A percentile compares a stretch with the other conserved stretches of the same genome.
Evolutionary conservation across 2,888 invertebrate genomes (phyloP).

Genomic region (Herminia tarsipennalis): DNA sequence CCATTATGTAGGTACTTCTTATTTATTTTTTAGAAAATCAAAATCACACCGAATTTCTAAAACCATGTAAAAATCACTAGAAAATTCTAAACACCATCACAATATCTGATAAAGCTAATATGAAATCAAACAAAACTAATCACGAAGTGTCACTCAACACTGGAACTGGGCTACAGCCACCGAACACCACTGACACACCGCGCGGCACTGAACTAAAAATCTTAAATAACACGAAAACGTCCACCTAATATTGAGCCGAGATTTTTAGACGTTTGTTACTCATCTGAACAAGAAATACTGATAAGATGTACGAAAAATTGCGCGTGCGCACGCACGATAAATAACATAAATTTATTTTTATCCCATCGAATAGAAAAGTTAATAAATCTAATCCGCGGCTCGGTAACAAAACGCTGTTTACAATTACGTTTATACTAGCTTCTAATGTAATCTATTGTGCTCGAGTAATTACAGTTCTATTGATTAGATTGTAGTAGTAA

Average conservation of each 20-base stretch:
- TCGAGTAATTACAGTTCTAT: too few relatives aligned
- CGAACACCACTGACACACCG: too few relatives aligned
- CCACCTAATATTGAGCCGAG: neutral
- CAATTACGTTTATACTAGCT: too few relatives aligned
- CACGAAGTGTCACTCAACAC: neutral
- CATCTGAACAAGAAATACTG: slow-evolving; percentile 7
- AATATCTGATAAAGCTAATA: slow-evolving; percentile 2
- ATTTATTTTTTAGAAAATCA: too few relatives aligned
- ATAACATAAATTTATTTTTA: slow-evolving; percentile 8
- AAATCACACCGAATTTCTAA: too few relatives aligned
- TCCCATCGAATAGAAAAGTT: neutral
- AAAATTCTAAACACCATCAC: neutral
- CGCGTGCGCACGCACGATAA: neutral
- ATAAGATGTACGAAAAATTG: slow-evolving; percentile 1
- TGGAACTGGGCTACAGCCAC: neutral
- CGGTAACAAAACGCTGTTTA: neutral
- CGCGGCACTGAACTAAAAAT: neutral
- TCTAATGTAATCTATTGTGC: too few relatives aligned
- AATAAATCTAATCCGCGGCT: neutral
- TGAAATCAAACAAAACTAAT: neutral
- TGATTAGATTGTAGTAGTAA: too few relatives aligned
- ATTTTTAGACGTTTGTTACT: neutral
- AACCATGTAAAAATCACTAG: neutral
- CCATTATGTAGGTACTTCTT: too few relatives aligned
- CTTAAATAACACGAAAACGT: neutral